phyloP scores from a whole-genome alignment of 2,797 vertebrate genomes.

The Crypturellus tataupa region DNA sequence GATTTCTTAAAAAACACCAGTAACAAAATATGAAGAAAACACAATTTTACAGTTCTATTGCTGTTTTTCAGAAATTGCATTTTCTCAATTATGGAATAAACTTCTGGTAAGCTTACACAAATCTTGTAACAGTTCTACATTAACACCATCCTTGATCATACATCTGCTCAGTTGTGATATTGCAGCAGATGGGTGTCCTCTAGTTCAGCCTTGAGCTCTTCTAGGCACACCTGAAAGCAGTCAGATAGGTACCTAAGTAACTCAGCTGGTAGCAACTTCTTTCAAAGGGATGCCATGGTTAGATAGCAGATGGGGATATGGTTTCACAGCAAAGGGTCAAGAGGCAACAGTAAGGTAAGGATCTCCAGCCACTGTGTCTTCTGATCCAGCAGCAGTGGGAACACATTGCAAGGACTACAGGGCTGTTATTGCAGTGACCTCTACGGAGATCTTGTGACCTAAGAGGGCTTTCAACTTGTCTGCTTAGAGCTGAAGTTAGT shows the following conservation, averaged over 20 bases:
- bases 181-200: not conserved
- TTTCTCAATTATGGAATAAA: not conserved
- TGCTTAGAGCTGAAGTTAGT: not conserved
- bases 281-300: not conserved
- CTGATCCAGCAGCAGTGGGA: not conserved
- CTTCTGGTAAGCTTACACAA: not conserved
- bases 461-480: not conserved
- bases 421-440: not conserved
- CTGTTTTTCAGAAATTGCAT: not conserved
- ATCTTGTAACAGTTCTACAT: not conserved
- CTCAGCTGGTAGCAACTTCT: not conserved
- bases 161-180: not conserved
- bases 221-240: not conserved
- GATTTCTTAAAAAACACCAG: constrained; percentile 21
- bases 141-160: rapidly evolving
- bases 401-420: not conserved
- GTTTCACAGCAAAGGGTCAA: not conserved
- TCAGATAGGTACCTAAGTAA: not conserved
- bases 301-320: not conserved
- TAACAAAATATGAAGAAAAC: constrained; percentile 19
- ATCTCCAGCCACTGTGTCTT: not conserved
- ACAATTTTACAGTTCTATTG: not conserved
- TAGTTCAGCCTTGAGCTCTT: not conserved
- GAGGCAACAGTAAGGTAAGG: rapidly evolving
- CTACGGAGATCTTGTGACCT: rapidly evolving